phyloP scores from a whole-genome alignment of 1,140 invertebrate genomes.

The Drosophila lowei region DNA sequence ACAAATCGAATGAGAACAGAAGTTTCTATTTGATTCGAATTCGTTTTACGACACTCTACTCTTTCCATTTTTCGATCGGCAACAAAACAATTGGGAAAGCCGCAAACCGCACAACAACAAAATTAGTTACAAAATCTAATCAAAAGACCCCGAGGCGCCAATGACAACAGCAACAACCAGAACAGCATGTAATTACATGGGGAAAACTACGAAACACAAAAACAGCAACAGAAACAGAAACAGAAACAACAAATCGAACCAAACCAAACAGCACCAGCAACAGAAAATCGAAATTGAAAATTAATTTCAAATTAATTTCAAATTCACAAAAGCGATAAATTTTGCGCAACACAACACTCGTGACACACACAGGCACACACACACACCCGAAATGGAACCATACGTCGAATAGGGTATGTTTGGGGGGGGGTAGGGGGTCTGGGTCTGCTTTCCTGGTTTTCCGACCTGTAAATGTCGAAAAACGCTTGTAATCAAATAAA shows the following conservation, averaged over 20 bases:
- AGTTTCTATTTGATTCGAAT: constrained; percentile 30
- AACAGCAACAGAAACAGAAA: not conserved
- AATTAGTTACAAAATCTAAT: constrained; percentile 76
- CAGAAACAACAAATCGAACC: constrained; percentile 33
- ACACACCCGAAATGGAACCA: constrained; percentile 9
- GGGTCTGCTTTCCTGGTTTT: constrained; percentile 4
- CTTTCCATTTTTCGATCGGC: constrained; percentile 3
- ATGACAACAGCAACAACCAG: constrained; percentile 36
- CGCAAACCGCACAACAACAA: constrained; percentile 56
- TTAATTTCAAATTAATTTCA: constrained; percentile 79
- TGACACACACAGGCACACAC: constrained; percentile 43
- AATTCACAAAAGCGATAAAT: constrained; percentile 74
- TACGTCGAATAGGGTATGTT: not conserved
- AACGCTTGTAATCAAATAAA: constrained; percentile 58
- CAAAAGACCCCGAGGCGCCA: constrained; percentile 73
- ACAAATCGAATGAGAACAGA: constrained; percentile 30
- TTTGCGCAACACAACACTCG: constrained; percentile 63
- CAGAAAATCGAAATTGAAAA: constrained; percentile 72
- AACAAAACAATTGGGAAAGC: constrained; percentile 51
- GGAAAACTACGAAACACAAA: constrained; percentile 25
- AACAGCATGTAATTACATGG: constrained; percentile 64
- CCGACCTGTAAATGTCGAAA: constrained; percentile 52
- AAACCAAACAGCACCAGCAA: constrained; percentile 10
- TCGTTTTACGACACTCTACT: constrained; percentile 30
- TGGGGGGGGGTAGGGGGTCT: not conserved